A percentile compares a stretch with the other conserved stretches of the same genome.
These are phyloP conservation scores for Serranus cabrilla DNA, from an alignment of 2,797 vertebrate species.

Conservation along the genomic window DNA sequence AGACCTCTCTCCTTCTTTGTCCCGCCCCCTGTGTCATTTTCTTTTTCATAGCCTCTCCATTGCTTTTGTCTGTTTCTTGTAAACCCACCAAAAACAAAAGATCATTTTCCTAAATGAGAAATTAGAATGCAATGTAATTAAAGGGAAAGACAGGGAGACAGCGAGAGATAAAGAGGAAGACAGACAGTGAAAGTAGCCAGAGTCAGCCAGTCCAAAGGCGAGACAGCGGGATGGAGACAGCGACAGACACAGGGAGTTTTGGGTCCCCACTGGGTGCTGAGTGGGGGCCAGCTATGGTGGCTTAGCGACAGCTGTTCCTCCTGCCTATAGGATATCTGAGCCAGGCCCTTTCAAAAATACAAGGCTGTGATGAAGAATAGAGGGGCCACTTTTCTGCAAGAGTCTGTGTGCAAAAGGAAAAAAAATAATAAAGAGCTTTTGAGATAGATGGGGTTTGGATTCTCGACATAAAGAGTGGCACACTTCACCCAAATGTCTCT, in stretches of 20 bases:
- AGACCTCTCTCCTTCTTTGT: conserved; percentile 63
- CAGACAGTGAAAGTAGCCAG: conserved; percentile 56
- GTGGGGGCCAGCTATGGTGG: conserved; percentile 71
- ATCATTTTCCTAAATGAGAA: conserved; percentile 35
- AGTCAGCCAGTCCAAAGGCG: conserved; percentile 42
- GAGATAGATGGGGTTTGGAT: conserved; percentile 58
- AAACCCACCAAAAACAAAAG: conserved; percentile 27
- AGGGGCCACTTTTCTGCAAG: conserved; percentile 53
- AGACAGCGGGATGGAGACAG: conserved; percentile 69
- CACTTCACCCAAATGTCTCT: conserved; percentile 59
- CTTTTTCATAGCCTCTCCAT: conserved; percentile 33
- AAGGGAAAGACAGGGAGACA: conserved; percentile 20
- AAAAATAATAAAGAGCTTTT: conserved; percentile 59
- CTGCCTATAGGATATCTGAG: conserved; percentile 91
- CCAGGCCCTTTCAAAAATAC: conserved; percentile 91
- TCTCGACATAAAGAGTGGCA: conserved; percentile 69
- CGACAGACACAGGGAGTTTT: conserved; percentile 71
- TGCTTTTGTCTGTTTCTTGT: conserved; percentile 23
- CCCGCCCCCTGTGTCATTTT: conserved; percentile 45
- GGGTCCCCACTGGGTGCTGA: conserved; percentile 72
- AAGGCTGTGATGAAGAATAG: conserved; percentile 87
- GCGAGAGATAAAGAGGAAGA: conserved; percentile 14
- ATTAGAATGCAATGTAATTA: conserved; percentile 41
- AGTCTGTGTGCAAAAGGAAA: conserved; percentile 29
- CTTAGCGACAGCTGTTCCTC: conserved; percentile 93